These are phyloP conservation scores for Galemys pyrenaicus DNA, from an alignment of 2,113 vertebrate genomes.

Conservation along the genomic window DNA sequence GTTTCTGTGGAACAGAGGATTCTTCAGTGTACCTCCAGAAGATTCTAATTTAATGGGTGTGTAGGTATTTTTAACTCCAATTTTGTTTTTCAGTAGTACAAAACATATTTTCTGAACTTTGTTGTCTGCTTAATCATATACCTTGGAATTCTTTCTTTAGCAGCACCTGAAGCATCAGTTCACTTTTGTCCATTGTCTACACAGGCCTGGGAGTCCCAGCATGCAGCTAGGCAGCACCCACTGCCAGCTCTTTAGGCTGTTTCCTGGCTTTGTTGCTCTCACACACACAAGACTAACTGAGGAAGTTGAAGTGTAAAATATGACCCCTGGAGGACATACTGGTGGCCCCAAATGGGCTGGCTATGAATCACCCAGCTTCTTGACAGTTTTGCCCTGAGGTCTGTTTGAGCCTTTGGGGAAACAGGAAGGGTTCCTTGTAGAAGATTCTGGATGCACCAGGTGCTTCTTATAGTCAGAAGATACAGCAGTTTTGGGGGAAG, in stretches of 20 bases:
- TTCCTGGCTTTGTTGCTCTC: neutral
- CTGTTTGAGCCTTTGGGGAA: neutral
- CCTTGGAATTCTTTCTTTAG: neutral
- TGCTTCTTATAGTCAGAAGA: neutral
- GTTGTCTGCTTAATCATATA: neutral
- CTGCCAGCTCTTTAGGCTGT: neutral
- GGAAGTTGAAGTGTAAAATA: neutral
- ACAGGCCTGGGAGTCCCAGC: neutral
- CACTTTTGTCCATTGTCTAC: too few relatives aligned
- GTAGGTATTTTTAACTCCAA: neutral
- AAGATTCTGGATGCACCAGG: neutral
- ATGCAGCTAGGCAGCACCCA: accelerated
- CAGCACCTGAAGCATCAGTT: neutral
- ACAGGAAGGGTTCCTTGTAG: neutral
- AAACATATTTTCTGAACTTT: neutral
- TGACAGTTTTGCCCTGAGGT: neutral
- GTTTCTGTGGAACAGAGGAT: neutral
- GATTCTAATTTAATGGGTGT: neutral
- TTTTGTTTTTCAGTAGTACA: neutral
- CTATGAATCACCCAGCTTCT: neutral
- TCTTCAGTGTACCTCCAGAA: neutral
- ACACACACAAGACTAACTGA: neutral
- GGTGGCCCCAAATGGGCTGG: neutral
- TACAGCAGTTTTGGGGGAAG: neutral
- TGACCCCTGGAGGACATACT: neutral